A percentile compares a stretch with the other conserved stretches of the same genome.
phyloP scores from a whole-genome alignment of 2,888 invertebrate species.

The Crocallis elinguaria region DNA sequence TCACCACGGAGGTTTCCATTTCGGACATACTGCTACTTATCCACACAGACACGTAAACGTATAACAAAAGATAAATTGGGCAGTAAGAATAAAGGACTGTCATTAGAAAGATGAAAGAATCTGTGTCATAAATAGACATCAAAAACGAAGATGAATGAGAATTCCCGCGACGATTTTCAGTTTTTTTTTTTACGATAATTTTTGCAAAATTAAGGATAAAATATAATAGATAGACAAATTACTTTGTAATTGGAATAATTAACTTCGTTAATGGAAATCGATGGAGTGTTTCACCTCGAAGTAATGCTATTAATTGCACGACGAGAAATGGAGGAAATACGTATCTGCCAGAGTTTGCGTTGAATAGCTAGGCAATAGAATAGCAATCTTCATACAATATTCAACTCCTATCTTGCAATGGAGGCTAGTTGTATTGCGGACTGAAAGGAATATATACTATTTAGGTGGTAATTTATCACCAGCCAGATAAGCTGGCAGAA shows the following conservation, averaged over 20 bases:
- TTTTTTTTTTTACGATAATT: constrained; percentile 6
- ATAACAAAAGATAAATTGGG: constrained; percentile 41
- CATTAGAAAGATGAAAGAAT: constrained; percentile 44
- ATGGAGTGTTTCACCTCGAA: not conserved
- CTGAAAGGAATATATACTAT: too few relatives aligned
- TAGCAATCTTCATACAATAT: not conserved
- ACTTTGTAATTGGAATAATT: constrained; percentile 15
- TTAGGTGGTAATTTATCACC: too few relatives aligned
- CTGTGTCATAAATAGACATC: constrained; percentile 39
- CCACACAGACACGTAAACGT: not conserved
- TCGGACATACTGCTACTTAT: constrained; percentile 14
- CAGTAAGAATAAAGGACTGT: constrained; percentile 40
- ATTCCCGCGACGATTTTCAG: constrained; percentile 20
- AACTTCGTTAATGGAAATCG: constrained; percentile 18
- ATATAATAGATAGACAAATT: constrained; percentile 2
- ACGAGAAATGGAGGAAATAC: not conserved
- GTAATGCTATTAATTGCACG: not conserved
- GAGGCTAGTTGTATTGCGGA: not conserved
- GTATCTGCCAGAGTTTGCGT: not conserved
- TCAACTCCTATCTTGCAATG: not conserved
- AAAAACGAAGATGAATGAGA: constrained; percentile 22
- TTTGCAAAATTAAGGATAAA: constrained; percentile 7
- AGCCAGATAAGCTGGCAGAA: too few relatives aligned
- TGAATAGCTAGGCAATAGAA: not conserved
- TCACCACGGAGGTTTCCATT: not conserved